Evolutionary conservation across 92 coral and sea anemone species (phyloP), one percentile per base, ranked within the genome.

Genomic region (Palythoa caribaeorum): DNA sequence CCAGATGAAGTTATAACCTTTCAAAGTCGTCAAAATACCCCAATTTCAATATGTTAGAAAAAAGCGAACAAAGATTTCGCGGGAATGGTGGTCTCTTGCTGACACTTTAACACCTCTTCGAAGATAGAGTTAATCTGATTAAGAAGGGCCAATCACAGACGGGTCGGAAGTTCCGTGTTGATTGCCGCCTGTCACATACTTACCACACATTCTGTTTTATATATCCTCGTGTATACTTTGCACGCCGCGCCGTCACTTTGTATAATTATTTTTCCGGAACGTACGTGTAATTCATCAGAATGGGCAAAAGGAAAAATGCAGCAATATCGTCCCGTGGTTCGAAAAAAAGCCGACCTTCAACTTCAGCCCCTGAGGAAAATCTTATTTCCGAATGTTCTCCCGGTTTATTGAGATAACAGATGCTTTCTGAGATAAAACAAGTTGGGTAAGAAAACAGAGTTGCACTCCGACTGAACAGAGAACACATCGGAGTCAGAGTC

Each of bases 111-210:
- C n/a, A n/a, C n/a, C n/a, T n/a, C n/a, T n/a, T n/a, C n/a, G n/a
- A n/a, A n/a, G n/a, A n/a, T n/a, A n/a, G n/a, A n/a, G n/a, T n/a
- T n/a, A n/a, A n/a, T n/a, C n/a, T n/a, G n/a, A n/a, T n/a, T n/a
- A n/a, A n/a, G n/a, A n/a, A n/a, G n/a, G n/a, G n/a, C n/a, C n/a
- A n/a, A n/a, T n/a, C n/a, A n/a, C n/a, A n/a, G n/a, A n/a, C n/a
- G n/a, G n/a, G n/a, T n/a, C n/a, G n/a, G n/a, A n/a, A n/a, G n/a
- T n/a, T n/a, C n/a, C n/a, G n/a, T n/a, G n/a, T n/a, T n/a, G n/a
- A n/a, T n/a, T n/a, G n/a, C n/a, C n/a, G 38, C 79, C 79, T 75
- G 62, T 75, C 79, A 75, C 79, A 14, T 44, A 75, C 79, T 75
- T 16, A 75, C 79, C 14, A 40, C 38, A 35, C 17, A n/a, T n/a